Percentiles rank a stretch among this genome's conserved stretches.
Conservation (phyloP, 2,797 vertebrate genomes). For the Thripadectes ignobilis region DNA sequence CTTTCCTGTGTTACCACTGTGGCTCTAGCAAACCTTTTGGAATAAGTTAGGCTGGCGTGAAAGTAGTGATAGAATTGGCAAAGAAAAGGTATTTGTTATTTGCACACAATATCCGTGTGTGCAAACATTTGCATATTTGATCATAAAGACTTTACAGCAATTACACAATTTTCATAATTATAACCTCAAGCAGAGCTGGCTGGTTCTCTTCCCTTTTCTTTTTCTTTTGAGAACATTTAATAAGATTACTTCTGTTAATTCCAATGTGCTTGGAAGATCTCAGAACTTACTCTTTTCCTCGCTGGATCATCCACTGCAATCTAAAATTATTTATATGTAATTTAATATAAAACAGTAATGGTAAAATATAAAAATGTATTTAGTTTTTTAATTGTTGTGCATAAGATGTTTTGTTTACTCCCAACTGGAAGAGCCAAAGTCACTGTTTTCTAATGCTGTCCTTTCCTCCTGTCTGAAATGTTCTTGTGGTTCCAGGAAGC, state of each 20-base stretch:
- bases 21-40: neutral
- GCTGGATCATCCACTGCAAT: neutral
- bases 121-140: neutral
- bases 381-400: neutral
- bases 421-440: neutral
- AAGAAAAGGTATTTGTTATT: neutral
- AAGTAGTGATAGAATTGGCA: neutral
- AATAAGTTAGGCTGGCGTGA: neutral
- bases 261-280: neutral
- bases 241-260: neutral
- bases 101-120: accelerated
- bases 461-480: neutral
- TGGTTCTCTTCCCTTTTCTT: neutral
- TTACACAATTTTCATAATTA: neutral
- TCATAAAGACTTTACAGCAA: neutral
- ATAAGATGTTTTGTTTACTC: neutral
- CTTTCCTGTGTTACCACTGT: neutral
- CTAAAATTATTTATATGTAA: neutral
- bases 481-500: neutral
- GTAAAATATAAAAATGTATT: neutral
- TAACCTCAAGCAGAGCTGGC: neutral
- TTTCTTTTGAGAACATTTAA: neutral
- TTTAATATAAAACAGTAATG: neutral
- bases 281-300: neutral
- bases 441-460: neutral